These are phyloP conservation scores for Raja brachyura DNA, from an alignment of 2,113 vertebrate genomes.

Conservation along the genomic window DNA sequence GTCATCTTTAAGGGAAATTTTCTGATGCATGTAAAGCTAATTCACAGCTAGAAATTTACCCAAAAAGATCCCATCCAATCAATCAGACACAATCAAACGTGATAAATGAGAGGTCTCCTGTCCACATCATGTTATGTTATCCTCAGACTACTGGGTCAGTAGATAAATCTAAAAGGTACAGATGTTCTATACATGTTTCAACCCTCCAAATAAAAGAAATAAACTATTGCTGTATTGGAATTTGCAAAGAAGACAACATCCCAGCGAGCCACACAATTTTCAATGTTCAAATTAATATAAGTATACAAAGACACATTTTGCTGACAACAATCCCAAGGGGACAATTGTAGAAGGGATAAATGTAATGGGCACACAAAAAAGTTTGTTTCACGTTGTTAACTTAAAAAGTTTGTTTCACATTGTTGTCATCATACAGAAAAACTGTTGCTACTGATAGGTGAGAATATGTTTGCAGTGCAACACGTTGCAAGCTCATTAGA, in stretches of 20 bases:
- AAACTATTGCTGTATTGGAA: not conserved
- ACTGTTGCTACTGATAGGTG: slow-evolving; percentile 40
- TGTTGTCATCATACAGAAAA: slow-evolving; percentile 41
- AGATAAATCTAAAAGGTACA: not conserved
- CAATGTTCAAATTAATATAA: not conserved
- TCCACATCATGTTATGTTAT: not conserved
- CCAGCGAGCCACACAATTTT: not conserved
- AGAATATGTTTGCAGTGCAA: not conserved
- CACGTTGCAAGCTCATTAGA: not conserved
- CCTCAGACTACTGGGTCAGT: not conserved
- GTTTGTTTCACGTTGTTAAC: slow-evolving; percentile 40
- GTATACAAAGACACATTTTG: not conserved
- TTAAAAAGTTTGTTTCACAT: slow-evolving; percentile 41
- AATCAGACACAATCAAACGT: not conserved
- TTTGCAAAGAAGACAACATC: not conserved
- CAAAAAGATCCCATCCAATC: not conserved
- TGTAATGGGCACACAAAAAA: not conserved
- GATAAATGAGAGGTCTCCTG: not conserved
- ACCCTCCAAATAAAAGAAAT: not conserved
- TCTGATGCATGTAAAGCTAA: not conserved
- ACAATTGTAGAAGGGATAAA: not conserved
- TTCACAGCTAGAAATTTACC: not conserved
- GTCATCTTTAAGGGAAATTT: too few relatives aligned
- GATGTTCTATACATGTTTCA: not conserved
- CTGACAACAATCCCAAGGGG: not conserved